Evolutionary conservation across 2,888 invertebrate genomes (phyloP).

Genomic region (Synanthedon andrenaeformis): DNA sequence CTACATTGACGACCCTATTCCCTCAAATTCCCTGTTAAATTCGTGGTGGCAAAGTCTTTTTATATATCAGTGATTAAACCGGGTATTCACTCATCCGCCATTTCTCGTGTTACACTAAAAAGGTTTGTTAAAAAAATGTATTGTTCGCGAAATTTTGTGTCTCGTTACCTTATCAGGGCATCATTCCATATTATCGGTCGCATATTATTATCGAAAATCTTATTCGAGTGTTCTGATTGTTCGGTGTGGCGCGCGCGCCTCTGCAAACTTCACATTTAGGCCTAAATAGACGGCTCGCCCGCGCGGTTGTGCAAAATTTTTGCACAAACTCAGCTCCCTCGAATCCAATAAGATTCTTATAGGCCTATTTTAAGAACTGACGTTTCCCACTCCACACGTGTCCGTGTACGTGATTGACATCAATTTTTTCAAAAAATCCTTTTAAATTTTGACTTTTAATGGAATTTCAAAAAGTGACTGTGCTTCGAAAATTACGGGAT

Average conservation of each 20-base stretch:
- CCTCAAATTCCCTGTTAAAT: constrained; percentile 3
- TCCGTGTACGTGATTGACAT: constrained; percentile 25
- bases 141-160: constrained; percentile 8
- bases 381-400: constrained; percentile 18
- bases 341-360: constrained; percentile 62
- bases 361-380: constrained; percentile 53
- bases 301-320: constrained; percentile 45
- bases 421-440: constrained; percentile 22
- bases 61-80: constrained; percentile 1
- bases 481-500: constrained; percentile 16
- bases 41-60: constrained; percentile 1
- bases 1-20: background rate
- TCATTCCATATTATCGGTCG: constrained; percentile 17
- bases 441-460: constrained; percentile 23
- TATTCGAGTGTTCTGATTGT: constrained; percentile 15
- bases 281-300: constrained; percentile 41
- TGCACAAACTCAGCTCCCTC: constrained; percentile 33
- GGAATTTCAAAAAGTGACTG: constrained; percentile 33
- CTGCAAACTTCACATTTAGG: constrained; percentile 26
- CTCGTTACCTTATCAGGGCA: constrained; percentile 35
- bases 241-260: constrained; percentile 12
- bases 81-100: constrained; percentile 4
- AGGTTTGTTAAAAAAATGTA: constrained; percentile 5
- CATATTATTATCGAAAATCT: constrained; percentile 20
- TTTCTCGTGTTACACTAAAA: background rate